Base-by-base conservation (phyloP, 2,888 invertebrate genomes). In the Nemurella pictetii region DNA sequence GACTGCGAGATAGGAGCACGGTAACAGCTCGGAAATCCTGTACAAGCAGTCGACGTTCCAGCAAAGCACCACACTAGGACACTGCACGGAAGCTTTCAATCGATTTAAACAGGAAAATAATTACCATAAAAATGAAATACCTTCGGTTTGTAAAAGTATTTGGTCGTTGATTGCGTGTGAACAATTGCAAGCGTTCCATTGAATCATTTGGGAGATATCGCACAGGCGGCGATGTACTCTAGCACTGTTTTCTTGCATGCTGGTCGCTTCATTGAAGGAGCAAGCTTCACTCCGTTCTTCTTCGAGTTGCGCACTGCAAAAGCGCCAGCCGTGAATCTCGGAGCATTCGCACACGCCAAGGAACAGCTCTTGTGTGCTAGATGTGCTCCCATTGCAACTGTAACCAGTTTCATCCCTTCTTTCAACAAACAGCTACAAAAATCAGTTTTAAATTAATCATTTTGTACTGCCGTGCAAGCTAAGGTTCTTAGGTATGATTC, bases 21-120 rank as follows among this genome's bases (percentile, higher is more conserved):
- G 86, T 90, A 91, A 87, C 91, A 91, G 12, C 91, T 91, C 3
- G 91, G 91, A 87, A 91, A 91, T 83, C 91, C 91, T 91, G 74
- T 74, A n/a, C n/a, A n/a, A n/a, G n/a, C n/a, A n/a, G n/a, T n/a
- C n/a, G n/a, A n/a, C n/a, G n/a, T 75, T 4, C 27, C 28, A 25
- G 7, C 75, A 27, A 75, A 75, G 9, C 26, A 85, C 32, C 0
- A 30, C 4, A 12, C 1, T 83, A n/a, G 36, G 20, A 35, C 7
- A 83, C 12, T 32, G 29, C 4, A 84, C 0, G 26, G 30, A 85
- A 15, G 30, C 84, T 5, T 20, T 84, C 28, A n/a, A 83, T 5
- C 5, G 78, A 28, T 80, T 77, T 26, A 72, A 32, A 25, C 55
- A 15, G 9, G 55, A 55, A n/a, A 55, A 55, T 55, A 55, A 55